Percentiles rank a stretch among this genome's conserved stretches.
Evolutionary conservation across 2,888 invertebrate species (phyloP).

Genomic region (Acronicta psi): DNA sequence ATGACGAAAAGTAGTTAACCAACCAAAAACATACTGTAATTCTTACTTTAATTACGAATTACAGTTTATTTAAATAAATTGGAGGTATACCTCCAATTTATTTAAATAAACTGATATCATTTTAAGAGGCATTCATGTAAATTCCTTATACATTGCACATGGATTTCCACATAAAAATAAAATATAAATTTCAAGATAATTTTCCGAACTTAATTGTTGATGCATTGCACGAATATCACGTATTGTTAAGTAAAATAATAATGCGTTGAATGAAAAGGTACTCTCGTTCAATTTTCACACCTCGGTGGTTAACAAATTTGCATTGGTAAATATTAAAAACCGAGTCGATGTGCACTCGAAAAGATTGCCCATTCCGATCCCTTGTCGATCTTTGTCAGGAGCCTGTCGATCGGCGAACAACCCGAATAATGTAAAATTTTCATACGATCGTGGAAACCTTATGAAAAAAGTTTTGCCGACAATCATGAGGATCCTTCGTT

Average conservation of each 20-base stretch:
- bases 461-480: constrained; percentile 25
- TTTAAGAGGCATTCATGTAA: neutral
- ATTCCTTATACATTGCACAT: neutral
- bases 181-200: no score
- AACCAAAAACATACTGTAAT: no score
- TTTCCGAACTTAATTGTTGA: neutral
- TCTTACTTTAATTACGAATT: no score
- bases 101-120: neutral
- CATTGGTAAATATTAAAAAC: constrained; percentile 49
- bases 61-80: no score
- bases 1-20: no score
- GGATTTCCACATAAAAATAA: neutral
- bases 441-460: constrained; percentile 36
- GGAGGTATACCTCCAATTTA: neutral
- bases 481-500: constrained; percentile 25
- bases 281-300: constrained; percentile 37
- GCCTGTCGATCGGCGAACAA: constrained; percentile 21
- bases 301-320: constrained; percentile 26
- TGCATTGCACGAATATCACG: constrained; percentile 11
- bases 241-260: constrained; percentile 23
- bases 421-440: constrained; percentile 37
- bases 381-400: constrained; percentile 48
- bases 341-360: constrained; percentile 30
- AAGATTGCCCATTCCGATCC: constrained; percentile 43
- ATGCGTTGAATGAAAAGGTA: constrained; percentile 30